A percentile compares a stretch with the other conserved stretches of the same genome.
These are phyloP conservation scores for Marronus borbonicus DNA, from an alignment of 2,888 invertebrate species.

Conservation along the genomic window DNA sequence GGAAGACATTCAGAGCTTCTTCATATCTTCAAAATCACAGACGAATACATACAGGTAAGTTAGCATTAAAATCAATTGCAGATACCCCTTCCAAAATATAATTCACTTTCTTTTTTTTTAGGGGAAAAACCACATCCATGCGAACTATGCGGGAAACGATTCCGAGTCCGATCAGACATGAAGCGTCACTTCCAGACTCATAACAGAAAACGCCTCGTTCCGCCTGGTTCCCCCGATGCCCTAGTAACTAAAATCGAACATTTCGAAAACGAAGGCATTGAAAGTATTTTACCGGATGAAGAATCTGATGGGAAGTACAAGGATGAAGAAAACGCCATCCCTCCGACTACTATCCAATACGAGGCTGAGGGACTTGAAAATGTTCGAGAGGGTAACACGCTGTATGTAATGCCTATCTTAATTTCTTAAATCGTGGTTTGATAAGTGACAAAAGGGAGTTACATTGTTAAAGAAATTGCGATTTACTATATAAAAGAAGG, in stretches of 20 bases:
- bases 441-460: background rate
- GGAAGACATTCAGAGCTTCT: constrained; percentile 88
- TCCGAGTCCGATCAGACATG: constrained; percentile 88
- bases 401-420: constrained; percentile 69
- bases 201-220: constrained; percentile 62
- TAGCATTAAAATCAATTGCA: background rate
- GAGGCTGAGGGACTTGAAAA: constrained; percentile 60
- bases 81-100: background rate
- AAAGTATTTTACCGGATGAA: constrained; percentile 61
- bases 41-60: constrained; percentile 86
- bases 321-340: constrained; percentile 64
- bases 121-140: constrained; percentile 87
- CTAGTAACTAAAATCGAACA: constrained; percentile 56
- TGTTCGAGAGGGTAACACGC: constrained; percentile 67
- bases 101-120: constrained; percentile 60
- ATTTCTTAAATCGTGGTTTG: constrained; percentile 57
- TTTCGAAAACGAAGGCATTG: constrained; percentile 57
- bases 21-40: constrained; percentile 89
- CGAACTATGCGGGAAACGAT: constrained; percentile 83
- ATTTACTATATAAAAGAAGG: constrained; percentile 7
- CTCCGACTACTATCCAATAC: constrained; percentile 50
- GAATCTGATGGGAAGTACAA: constrained; percentile 65
- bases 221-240: constrained; percentile 57
- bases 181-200: constrained; percentile 86
- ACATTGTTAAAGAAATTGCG: background rate